Percentiles rank a stretch among this genome's conserved stretches.
These are phyloP conservation scores for Crossocerus cetratus DNA, from an alignment of 2,888 invertebrate genomes.

Conservation along the genomic window DNA sequence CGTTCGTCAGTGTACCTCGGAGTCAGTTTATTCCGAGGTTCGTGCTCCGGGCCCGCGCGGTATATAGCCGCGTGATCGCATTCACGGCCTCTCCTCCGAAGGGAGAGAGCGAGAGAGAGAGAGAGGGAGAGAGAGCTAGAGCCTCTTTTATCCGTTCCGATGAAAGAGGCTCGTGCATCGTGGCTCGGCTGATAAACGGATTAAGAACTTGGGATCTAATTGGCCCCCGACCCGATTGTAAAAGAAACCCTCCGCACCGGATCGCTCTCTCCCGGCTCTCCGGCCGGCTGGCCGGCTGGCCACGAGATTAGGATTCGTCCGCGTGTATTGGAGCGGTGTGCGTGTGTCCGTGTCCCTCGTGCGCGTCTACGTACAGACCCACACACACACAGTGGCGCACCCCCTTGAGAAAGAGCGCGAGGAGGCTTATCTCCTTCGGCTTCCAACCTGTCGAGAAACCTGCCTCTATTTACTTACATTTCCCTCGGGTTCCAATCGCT, in stretches of 20 bases:
- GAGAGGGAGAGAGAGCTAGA: slow-evolving; percentile 12
- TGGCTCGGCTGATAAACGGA: slow-evolving; percentile 58
- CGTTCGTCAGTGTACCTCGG: not conserved
- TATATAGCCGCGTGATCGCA: slow-evolving; percentile 27
- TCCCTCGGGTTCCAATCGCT: slow-evolving; percentile 48
- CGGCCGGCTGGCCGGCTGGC: slow-evolving; percentile 47
- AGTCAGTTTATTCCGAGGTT: not conserved
- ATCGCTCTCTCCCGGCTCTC: too few species aligned
- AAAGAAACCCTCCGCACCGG: slow-evolving; percentile 49
- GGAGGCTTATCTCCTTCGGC: slow-evolving; percentile 47
- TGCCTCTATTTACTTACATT: slow-evolving; percentile 55
- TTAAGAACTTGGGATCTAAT: slow-evolving; percentile 61
- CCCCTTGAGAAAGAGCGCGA: slow-evolving; percentile 12
- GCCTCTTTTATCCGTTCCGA: slow-evolving; percentile 45
- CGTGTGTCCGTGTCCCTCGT: too few species aligned
- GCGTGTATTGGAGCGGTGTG: not conserved
- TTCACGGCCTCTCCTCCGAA: slow-evolving; percentile 14
- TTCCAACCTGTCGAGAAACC: slow-evolving; percentile 58
- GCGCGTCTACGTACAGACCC: not conserved
- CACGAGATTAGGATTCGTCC: slow-evolving; percentile 55
- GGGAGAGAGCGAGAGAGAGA: not conserved
- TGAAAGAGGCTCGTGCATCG: slow-evolving; percentile 47
- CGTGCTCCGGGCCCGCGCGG: not conserved
- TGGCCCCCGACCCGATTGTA: slow-evolving; percentile 56
- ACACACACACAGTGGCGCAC: slow-evolving; percentile 14